phyloP scores from a whole-genome alignment of 1,140 invertebrate genomes.

The Anastrepha obliqua region DNA sequence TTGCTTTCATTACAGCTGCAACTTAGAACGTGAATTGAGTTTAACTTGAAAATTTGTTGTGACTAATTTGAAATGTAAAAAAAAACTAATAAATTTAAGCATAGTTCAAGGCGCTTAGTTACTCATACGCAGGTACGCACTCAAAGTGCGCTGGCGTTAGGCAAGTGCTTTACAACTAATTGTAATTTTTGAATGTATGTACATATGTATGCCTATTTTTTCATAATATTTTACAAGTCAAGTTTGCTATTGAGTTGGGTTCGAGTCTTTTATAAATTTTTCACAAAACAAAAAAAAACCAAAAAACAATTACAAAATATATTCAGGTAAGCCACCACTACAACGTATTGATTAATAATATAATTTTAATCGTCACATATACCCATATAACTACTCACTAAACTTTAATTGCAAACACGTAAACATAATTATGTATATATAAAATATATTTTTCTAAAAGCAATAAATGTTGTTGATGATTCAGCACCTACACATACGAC shows the following conservation, averaged over 20 bases:
- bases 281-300: no score
- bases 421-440: no score
- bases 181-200: neutral
- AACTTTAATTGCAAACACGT: neutral
- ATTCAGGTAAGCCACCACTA: constrained; percentile 2
- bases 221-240: no score
- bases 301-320: neutral
- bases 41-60: no score
- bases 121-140: neutral
- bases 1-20: no score
- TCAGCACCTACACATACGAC: neutral
- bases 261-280: no score
- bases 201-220: neutral
- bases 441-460: constrained; percentile 17
- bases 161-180: neutral
- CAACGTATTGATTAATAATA: neutral
- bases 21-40: no score
- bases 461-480: neutral
- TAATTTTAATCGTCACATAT: neutral
- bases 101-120: neutral
- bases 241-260: no score
- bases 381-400: neutral
- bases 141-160: neutral
- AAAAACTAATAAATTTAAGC: no score
- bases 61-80: no score